Base-by-base conservation (phyloP, 2,888 invertebrate genomes). In the Isoperla grammatica region DNA sequence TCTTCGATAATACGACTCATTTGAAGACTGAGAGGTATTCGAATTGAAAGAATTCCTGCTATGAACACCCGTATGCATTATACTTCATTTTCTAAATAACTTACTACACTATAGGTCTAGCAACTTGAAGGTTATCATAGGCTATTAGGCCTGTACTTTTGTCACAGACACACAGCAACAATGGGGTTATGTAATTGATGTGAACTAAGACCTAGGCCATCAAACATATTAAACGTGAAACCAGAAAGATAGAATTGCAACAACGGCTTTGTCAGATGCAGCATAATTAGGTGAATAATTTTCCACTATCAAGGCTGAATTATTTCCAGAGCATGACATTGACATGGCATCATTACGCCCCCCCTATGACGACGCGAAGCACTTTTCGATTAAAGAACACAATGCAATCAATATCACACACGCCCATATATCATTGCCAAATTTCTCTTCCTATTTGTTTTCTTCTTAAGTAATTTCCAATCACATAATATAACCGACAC, bases 1-100 rank as follows among this genome's bases (percentile, higher is more conserved):
- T n/a, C 57, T 46, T 45, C 63, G 56, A 50, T 63, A 55, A 55
- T 60, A 49, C 22, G 61, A 59, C 13, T 62, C 60, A 22, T 60
- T 40, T 15, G 53, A 57, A 50, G 48, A 45, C 23, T 49, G 46
- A 11, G 62, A 54, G 8, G 46, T 50, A 42, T 60, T 63, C 12
- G 56, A 56, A 29, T 29, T 29, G 39, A 56, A 59, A 5, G 56
- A 40, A 56, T 57, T 35, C 37, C 59, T 39, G 23, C 29, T 45
- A 40, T 35, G 35, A 48, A 59, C 50, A 59, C 57, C 35, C 29
- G 46, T 37, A 58, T 45, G 57, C 62, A 62, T 62, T 39, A 29
- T 50, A 43, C 56, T 50, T 59, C 62, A 62, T 62, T 53, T 59
- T 62, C 56, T 43, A 50, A 42, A n/a, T 5, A 50, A 58, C 58